phyloP scores from a whole-genome alignment of 2,113 vertebrate genomes.

The Suncus etruscus region DNA sequence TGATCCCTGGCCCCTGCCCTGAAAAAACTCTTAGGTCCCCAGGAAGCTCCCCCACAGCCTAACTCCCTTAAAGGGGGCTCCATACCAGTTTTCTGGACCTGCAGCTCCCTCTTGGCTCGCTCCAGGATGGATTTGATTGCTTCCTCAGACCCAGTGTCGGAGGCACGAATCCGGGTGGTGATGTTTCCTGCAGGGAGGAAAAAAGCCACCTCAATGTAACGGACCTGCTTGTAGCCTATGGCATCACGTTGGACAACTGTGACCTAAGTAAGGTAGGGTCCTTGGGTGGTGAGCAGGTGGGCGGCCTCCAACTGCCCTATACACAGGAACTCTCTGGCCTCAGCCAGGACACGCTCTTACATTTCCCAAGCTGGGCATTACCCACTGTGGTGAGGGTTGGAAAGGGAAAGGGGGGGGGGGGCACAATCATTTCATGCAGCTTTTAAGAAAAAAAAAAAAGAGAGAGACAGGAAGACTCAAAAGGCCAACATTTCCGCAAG shows the following conservation, averaged over 20 bases:
- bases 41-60: neutral
- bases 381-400: too few species aligned
- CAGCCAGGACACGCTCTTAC: conserved; percentile 45
- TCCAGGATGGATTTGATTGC: conserved; percentile 98
- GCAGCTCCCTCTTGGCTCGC: conserved; percentile 97
- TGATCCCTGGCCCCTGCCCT: too few species aligned
- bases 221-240: neutral
- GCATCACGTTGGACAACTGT: conserved; percentile 33
- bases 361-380: neutral
- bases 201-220: conserved; percentile 79
- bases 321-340: neutral
- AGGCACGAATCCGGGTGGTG: conserved; percentile 94
- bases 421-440: neutral
- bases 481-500: conserved; percentile 51
- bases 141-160: conserved; percentile 95
- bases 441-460: neutral
- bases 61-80: neutral
- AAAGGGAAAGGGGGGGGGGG: conserved; percentile 20
- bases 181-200: conserved; percentile 91
- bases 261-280: neutral
- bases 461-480: neutral
- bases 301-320: neutral
- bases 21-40: neutral
- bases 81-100: conserved; percentile 96
- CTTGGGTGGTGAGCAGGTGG: neutral